Evolutionary conservation across 2,888 invertebrate genomes (phyloP), one percentile per base, ranked within the genome.

Genomic region (Synergus itoensis): DNA sequence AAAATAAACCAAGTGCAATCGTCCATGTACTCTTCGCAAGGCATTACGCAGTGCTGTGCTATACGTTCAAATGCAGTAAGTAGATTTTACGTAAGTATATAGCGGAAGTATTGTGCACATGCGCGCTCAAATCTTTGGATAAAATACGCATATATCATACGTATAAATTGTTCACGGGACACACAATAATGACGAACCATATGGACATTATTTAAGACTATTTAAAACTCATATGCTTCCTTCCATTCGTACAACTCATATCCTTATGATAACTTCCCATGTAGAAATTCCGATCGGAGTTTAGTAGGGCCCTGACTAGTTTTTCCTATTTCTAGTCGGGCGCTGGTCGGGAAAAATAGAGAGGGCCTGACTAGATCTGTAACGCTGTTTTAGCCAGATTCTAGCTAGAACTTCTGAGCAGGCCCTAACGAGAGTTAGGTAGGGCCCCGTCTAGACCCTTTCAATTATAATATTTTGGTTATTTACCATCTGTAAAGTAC

Each of bases 11-110:
- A 76, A 48, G 57, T 76, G 28, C 76, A 76, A 76, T 76, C 60
- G 41, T 76, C 76, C 76, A 41, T 76, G 41, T 21, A 73, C 28
- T 65, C 18, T 69, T 69, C 21, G 45, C 21, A 69, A 69, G 45
- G 48, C 69, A 48, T 69, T 69, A 69, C 48, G 69, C 36, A 69
- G 69, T 28, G 16, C 48, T 28, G 28, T 28, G 28, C 28, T 53
- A 73, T 36, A 73, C 36, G 48, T 73, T 53, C 79, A 77, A 76
- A 76, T 57, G 80, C 81, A 80, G 79, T 1, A 28, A 80, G 79
- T 1, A 28, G 28, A 81, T 80, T 84, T 84, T 84, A 84, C 80
- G 81, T 82, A 84, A 84, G 81, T 79, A n/a, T n/a, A n/a, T n/a
- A 80, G 48, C 82, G 84, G 84, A 84, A 84, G 82, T 82, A 77